A percentile compares a stretch with the other conserved stretches of the same genome.
Conservation (phyloP, 2,888 invertebrate species). For the Tipula helvola region DNA sequence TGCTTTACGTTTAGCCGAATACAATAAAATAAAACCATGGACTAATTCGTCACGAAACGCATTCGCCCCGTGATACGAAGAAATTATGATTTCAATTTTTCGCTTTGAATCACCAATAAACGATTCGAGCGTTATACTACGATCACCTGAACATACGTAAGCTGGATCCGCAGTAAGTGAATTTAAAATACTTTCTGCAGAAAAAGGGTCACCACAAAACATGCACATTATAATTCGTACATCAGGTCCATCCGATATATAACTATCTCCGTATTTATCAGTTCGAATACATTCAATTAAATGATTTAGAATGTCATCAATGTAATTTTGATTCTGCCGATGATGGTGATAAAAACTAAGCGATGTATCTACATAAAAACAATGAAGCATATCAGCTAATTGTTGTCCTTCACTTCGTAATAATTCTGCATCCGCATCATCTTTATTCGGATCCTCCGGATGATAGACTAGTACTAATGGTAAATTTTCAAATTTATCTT, state of each 20-base stretch:
- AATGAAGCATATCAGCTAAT: slow-evolving; percentile 64
- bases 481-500: slow-evolving; percentile 77
- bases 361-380: slow-evolving; percentile 32
- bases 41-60: slow-evolving; percentile 84
- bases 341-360: slow-evolving; percentile 25
- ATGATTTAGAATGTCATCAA: slow-evolving; percentile 35
- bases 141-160: slow-evolving; percentile 72
- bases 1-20: slow-evolving; percentile 88
- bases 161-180: slow-evolving; percentile 80
- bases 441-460: slow-evolving; percentile 65
- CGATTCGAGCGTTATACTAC: slow-evolving; percentile 82
- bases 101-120: slow-evolving; percentile 83
- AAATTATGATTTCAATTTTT: slow-evolving; percentile 79
- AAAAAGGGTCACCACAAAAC: slow-evolving; percentile 92
- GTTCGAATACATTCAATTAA: slow-evolving; percentile 33
- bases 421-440: slow-evolving; percentile 73
- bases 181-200: slow-evolving; percentile 76
- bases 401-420: slow-evolving; percentile 82
- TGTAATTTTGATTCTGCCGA: slow-evolving; percentile 35
- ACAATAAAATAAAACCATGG: slow-evolving; percentile 90
- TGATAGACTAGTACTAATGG: slow-evolving; percentile 87
- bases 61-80: slow-evolving; percentile 89
- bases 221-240: slow-evolving; percentile 83
- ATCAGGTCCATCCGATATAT: slow-evolving; percentile 34
- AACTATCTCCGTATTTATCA: slow-evolving; percentile 32